phyloP scores from a whole-genome alignment of 2,113 vertebrate species.

The Polyodon spathula region DNA sequence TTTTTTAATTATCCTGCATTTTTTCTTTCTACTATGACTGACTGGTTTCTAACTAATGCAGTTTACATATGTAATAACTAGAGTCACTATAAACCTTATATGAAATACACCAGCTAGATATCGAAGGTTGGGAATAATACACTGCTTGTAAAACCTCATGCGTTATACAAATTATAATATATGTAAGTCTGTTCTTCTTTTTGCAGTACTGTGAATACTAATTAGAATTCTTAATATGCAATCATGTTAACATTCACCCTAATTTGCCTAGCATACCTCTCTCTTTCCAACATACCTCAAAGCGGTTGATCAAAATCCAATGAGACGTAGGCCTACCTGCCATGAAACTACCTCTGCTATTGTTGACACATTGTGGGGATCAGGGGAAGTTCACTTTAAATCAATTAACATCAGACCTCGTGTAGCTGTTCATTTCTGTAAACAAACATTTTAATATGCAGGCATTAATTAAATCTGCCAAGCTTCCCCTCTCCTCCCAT shows the following conservation, averaged over 20 bases:
- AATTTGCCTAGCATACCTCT: constrained; percentile 51
- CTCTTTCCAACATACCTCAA: constrained; percentile 57
- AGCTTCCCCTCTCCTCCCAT: constrained; percentile 75
- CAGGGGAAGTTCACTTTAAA: constrained; percentile 87
- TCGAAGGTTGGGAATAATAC: neutral
- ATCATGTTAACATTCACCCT: constrained; percentile 55
- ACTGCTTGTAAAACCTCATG: constrained; percentile 4
- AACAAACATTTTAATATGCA: constrained; percentile 99
- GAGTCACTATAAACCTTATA: too few relatives aligned
- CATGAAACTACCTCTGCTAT: constrained; percentile 59
- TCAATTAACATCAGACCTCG: constrained; percentile 99
- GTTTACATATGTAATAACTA: too few relatives aligned
- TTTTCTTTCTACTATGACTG: too few relatives aligned
- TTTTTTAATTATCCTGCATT: too few relatives aligned
- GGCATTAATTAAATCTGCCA: constrained; percentile 99
- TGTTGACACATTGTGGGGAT: constrained; percentile 69
- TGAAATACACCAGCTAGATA: neutral
- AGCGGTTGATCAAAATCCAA: constrained; percentile 71
- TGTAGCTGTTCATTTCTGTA: constrained; percentile 98
- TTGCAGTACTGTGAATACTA: constrained; percentile 44
- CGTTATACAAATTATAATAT: constrained; percentile 21
- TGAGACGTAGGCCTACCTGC: constrained; percentile 72
- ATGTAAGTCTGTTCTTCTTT: constrained; percentile 34
- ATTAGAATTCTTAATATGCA: constrained; percentile 60
- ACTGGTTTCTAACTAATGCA: too few relatives aligned